phyloP scores from a whole-genome alignment of 2,113 vertebrate genomes.

The Xiphorhynchus elegans region DNA sequence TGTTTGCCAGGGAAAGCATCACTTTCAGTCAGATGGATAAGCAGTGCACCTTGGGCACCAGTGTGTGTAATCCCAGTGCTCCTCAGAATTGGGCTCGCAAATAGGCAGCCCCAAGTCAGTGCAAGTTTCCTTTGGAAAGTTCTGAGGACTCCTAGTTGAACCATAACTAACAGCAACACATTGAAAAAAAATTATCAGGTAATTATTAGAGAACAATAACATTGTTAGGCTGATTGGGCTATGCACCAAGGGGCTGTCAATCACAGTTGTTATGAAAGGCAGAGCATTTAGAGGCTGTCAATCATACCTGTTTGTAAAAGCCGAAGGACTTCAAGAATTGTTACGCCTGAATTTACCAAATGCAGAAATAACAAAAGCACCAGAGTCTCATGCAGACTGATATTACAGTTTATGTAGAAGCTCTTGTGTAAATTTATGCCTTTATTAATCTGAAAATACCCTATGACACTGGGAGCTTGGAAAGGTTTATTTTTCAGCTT shows the following conservation, averaged over 20 bases:
- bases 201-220: constrained; percentile 50
- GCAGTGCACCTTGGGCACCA: not conserved
- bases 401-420: not conserved
- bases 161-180: not conserved
- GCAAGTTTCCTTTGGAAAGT: not conserved
- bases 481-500: not conserved
- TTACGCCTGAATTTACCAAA: not conserved
- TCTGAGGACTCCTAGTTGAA: not conserved
- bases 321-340: not conserved
- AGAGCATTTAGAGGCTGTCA: constrained; percentile 41
- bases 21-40: not conserved
- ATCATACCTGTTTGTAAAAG: constrained; percentile 36
- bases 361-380: constrained; percentile 28
- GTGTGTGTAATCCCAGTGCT: not conserved
- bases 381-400: not conserved
- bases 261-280: constrained; percentile 28
- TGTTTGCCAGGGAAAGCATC: not conserved
- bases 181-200: not conserved
- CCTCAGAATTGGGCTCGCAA: not conserved
- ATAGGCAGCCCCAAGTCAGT: not conserved
- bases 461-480: not conserved
- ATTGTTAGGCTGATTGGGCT: constrained; percentile 40
- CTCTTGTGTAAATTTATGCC: not conserved
- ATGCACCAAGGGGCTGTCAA: constrained; percentile 19
- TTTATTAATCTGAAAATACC: constrained; percentile 13